Evolutionary conservation across 1,140 invertebrate species (phyloP), one percentile per base, ranked within the genome.

Genomic region (Sminthurides bifidus): DNA sequence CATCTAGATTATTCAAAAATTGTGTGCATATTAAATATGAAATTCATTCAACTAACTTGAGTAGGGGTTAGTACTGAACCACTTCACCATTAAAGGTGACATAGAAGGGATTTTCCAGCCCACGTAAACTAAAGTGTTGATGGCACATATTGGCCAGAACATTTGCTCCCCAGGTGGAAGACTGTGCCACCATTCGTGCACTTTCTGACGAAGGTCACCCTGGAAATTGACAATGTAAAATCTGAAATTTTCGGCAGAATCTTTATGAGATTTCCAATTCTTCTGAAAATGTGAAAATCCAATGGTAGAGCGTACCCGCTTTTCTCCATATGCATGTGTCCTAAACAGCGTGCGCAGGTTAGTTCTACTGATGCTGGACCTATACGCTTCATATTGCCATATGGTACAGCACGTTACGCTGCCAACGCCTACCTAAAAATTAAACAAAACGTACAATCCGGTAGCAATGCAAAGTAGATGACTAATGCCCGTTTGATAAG

Each of bases 21-120:
- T 29, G 14, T 35, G 40, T 30, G 5, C 5, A 41, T 24, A 15
- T 43, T 31, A 54, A 46, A 17, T 10, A 17, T 8, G 23, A 31
- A 45, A 55, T 43, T 35, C 52, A 33, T 60, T 23, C 52, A 21
- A 72, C 74, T 73, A 71, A 88, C 85, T 77, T 60, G 81, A 80
- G 41, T 77, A 78, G 41, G 87, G 87, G 74, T 82, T 84, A 52
- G 85, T 82, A 63, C 79, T 82, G 72, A 96, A 95, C 71, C 90
- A 93, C 68, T 77, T 80, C 6, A 83, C 68, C 90, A 96, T 92
- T 15, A 76, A 72, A 5, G 74, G 73, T 59, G 84, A 77, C n/a
- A 86, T 73, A 35, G 71, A 48, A 38, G 82, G 85, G 19, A 92
- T 68, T 63, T 81, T 74, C 92, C 92, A 97, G 38, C 84, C 74